These are phyloP conservation scores for Phaedon cochleariae DNA, from an alignment of 2,888 invertebrate species.

Conservation along the genomic window DNA sequence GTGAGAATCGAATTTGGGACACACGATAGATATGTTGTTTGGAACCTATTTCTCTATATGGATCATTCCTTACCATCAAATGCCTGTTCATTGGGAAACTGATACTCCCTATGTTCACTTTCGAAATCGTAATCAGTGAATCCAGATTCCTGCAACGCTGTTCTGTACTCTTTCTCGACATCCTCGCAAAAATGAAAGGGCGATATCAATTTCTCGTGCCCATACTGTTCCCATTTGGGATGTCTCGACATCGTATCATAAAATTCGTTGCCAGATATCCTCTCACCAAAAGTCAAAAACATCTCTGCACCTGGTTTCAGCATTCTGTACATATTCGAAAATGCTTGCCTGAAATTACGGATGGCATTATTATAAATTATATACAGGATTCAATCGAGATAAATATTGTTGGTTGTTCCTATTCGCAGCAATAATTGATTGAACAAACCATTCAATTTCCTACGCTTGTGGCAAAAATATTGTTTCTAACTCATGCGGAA, in stretches of 20 bases:
- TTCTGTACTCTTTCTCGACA: slow-evolving; percentile 12
- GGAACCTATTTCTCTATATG: too few species aligned
- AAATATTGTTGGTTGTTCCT: too few species aligned
- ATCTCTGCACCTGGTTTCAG: slow-evolving; percentile 75
- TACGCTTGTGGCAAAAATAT: too few species aligned
- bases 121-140: slow-evolving; percentile 9
- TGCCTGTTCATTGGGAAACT: slow-evolving; percentile 14
- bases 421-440: too few species aligned
- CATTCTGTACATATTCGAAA: slow-evolving; percentile 71
- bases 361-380: background rate
- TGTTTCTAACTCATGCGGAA: too few species aligned
- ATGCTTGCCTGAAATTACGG: slow-evolving; percentile 64
- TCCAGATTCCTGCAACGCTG: slow-evolving; percentile 14
- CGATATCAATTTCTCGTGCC: slow-evolving; percentile 23
- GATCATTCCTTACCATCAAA: slow-evolving; percentile 8
- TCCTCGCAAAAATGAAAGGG: slow-evolving; percentile 15
- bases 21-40: too few species aligned
- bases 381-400: background rate
- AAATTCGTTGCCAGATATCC: slow-evolving; percentile 20
- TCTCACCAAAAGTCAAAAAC: slow-evolving; percentile 67
- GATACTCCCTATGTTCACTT: slow-evolving; percentile 1
- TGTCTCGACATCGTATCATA: slow-evolving; percentile 20
- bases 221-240: slow-evolving; percentile 29
- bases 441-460: too few species aligned
- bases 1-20: too few species aligned